A percentile compares a stretch with the other conserved stretches of the same genome.
These are phyloP conservation scores for Gastrophryne carolinensis DNA, from an alignment of 2,797 vertebrate species.

Conservation along the genomic window DNA sequence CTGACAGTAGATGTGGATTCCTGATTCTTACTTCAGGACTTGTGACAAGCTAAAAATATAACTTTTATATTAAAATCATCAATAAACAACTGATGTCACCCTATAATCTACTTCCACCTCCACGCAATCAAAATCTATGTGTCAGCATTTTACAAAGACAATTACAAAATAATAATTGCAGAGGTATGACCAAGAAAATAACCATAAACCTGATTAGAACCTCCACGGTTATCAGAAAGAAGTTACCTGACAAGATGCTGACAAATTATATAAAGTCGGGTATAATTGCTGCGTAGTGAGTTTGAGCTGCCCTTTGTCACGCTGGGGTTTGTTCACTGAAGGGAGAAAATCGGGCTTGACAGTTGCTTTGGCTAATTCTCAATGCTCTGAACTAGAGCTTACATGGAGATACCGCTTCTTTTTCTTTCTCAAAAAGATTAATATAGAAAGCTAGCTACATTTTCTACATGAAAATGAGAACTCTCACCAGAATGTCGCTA, in stretches of 20 bases:
- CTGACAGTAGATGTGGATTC: no score
- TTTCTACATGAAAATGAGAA: background rate
- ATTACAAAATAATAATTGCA: slow-evolving; percentile 33
- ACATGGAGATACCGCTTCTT: background rate
- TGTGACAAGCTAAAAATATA: background rate
- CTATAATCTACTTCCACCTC: background rate
- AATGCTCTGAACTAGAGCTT: slow-evolving; percentile 3
- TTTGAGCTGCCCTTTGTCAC: slow-evolving; percentile 14
- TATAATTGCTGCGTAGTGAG: slow-evolving; percentile 34
- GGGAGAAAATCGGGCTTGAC: slow-evolving; percentile 18
- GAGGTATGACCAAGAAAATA: slow-evolving; percentile 6
- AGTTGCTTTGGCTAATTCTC: slow-evolving; percentile 6
- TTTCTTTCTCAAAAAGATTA: slow-evolving; percentile 8
- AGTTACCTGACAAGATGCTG: slow-evolving; percentile 33
- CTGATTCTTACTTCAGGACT: background rate
- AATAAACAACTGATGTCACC: background rate
- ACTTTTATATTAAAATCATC: slow-evolving; percentile 1
- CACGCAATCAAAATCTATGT: slow-evolving; percentile 2
- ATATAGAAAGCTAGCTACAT: background rate
- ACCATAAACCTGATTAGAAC: slow-evolving; percentile 21
- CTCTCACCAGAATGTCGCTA: no score
- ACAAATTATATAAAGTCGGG: slow-evolving; percentile 14
- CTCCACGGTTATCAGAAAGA: slow-evolving; percentile 27
- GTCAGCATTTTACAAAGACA: slow-evolving; percentile 9
- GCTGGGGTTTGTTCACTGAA: background rate